Evolutionary conservation across 2,888 invertebrate species (phyloP).

Genomic region (Drosophila siamana): DNA sequence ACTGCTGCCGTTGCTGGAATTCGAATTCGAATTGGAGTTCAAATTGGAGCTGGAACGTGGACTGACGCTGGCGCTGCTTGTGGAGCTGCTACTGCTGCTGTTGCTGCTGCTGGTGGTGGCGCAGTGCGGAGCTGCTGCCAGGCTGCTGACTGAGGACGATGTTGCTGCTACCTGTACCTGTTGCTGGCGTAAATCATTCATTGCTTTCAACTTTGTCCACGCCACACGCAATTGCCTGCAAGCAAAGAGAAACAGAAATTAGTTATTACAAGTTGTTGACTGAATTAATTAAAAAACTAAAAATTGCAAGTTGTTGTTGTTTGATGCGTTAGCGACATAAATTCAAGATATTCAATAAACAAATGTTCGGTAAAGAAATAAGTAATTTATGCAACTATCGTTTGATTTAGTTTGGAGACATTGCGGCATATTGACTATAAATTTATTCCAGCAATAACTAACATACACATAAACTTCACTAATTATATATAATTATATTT

Average conservation of each 20-base stretch:
- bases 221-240: slow-evolving; percentile 21
- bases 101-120: slow-evolving; percentile 35
- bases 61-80: slow-evolving; percentile 45
- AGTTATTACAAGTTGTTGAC: not conserved
- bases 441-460: no score
- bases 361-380: no score
- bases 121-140: slow-evolving; percentile 48
- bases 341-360: no score
- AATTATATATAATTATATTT: no score
- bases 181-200: slow-evolving; percentile 79
- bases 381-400: no score
- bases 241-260: slow-evolving; percentile 6
- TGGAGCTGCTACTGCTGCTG: slow-evolving; percentile 39
- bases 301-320: no score
- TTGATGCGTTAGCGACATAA: no score
- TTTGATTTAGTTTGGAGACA: no score
- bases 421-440: no score
- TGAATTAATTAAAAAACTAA: no score
- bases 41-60: slow-evolving; percentile 50
- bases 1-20: slow-evolving; percentile 17
- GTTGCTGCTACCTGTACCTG: slow-evolving; percentile 79
- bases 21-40: slow-evolving; percentile 29
- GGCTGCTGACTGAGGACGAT: slow-evolving; percentile 69
- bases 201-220: slow-evolving; percentile 72
- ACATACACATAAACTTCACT: no score